phyloP scores from a whole-genome alignment of 1,140 invertebrate species.

The Bombyx mori region ASM3026992v2 NC_085111.1:12008001-12008500 shows the following conservation, averaged over 20 bases:
- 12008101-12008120: constrained; percentile 56
- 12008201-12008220: constrained; percentile 33
- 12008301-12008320: too few relatives aligned
- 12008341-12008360: too few relatives aligned
- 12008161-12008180: constrained; percentile 20
- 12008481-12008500: too few relatives aligned
- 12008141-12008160: constrained; percentile 47
- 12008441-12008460: too few relatives aligned
- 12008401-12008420: too few relatives aligned
- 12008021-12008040: not conserved
- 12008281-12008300: not conserved
- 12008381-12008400: too few relatives aligned
- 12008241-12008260: constrained; percentile 9
- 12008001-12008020: not conserved
- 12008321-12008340: too few relatives aligned
- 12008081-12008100: constrained; percentile 38
- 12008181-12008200: constrained; percentile 18
- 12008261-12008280: constrained; percentile 5
- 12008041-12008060: not conserved
- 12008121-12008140: constrained; percentile 65
- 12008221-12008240: constrained; percentile 15
- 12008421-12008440: too few relatives aligned
- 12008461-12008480: too few relatives aligned
- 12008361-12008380: too few relatives aligned
- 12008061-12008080: constrained; percentile 41